phyloP scores from a whole-genome alignment of 2,888 invertebrate genomes.

The Matsumyia berberina region DNA sequence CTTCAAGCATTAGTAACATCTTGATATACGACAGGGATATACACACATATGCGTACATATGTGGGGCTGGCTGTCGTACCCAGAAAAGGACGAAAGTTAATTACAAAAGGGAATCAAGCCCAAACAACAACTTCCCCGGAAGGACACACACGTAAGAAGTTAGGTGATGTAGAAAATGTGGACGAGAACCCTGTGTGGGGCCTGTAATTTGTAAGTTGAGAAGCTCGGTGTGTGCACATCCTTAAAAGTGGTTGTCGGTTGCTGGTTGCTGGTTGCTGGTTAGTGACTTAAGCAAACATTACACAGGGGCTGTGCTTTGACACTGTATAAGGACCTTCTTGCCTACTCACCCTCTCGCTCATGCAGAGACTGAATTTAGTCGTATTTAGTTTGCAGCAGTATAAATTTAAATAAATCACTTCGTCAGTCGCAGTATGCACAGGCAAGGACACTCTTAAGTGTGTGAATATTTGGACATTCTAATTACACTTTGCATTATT shows the following conservation, averaged over 20 bases:
- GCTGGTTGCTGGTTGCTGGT: slow-evolving; percentile 14
- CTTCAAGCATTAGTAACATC: slow-evolving; percentile 60
- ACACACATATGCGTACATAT: not conserved
- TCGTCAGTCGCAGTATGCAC: slow-evolving; percentile 66
- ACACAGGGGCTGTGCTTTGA: slow-evolving; percentile 42
- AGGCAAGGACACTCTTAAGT: slow-evolving; percentile 46
- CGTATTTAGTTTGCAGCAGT: slow-evolving; percentile 59
- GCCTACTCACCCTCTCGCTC: not conserved
- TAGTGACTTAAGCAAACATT: slow-evolving; percentile 61
- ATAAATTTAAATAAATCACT: slow-evolving; percentile 74
- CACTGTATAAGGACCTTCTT: slow-evolving; percentile 26
- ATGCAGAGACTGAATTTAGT: slow-evolving; percentile 36
- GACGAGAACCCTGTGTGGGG: slow-evolving; percentile 18
- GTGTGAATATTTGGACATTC: slow-evolving; percentile 77
- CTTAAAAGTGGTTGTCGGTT: slow-evolving; percentile 55
- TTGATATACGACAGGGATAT: slow-evolving; percentile 44
- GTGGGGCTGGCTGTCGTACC: not conserved
- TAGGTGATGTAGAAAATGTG: slow-evolving; percentile 50
- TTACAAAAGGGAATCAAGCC: slow-evolving; percentile 66
- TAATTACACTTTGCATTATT: slow-evolving; percentile 73
- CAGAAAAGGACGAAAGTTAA: slow-evolving; percentile 64
- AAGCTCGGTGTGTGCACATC: slow-evolving; percentile 63
- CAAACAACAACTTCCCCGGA: slow-evolving; percentile 31
- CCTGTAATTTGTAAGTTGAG: slow-evolving; percentile 66
- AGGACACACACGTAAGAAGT: slow-evolving; percentile 15